Base-by-base conservation (phyloP, 2,113 vertebrate species). In the Sylvietta virens region DNA sequence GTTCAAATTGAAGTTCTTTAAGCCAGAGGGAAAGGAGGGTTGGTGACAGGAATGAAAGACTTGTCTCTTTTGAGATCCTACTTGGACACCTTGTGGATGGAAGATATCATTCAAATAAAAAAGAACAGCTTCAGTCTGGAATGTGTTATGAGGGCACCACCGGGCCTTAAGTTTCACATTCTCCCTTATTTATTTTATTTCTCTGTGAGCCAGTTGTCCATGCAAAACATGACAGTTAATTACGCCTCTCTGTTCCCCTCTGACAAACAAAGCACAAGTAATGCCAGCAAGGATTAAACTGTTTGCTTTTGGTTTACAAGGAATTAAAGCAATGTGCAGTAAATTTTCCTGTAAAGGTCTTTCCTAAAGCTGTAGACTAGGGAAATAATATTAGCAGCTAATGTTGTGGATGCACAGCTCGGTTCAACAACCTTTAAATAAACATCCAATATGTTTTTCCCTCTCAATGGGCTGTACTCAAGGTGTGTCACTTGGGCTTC, bases 271-370 rank as follows among this genome's bases (percentile, higher is more conserved):
- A 96, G 84, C 33, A 3, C 47, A 80, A 92, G 80, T 84, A 95
- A 94, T 91, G 82, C 82, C 82, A 92, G 69, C 48, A 35, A 79
- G 88, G 97, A 97, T 97, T 96, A 97, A 97, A 91, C 33, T 93
- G 86, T 97, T 97, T 97, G 95, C 84, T 94, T 96, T 95, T 77
- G 93, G 92, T 96, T 97, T 97, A 97, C 95, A 96, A 92, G 94
- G 97, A 96, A 96, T 97, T 97, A 96, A 80, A 95, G 81, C 30
- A 10, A 42, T 88, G 58, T 77, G 90, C 65, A 91, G 90, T 85
- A 97, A 96, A 94, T 95, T 96, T 96, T 65, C 81, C 74, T 21
- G 3, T 86, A 96, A 96, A 94, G 88, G 88, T 92, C 84, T 93
- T 93, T 88, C 72, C 72, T 86, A 85, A 97, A 78, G 54, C 72